Evolutionary conservation across 2,797 vertebrate genomes (phyloP), one percentile per base, ranked within the genome.

Genomic region (Vespertilio murinus): DNA sequence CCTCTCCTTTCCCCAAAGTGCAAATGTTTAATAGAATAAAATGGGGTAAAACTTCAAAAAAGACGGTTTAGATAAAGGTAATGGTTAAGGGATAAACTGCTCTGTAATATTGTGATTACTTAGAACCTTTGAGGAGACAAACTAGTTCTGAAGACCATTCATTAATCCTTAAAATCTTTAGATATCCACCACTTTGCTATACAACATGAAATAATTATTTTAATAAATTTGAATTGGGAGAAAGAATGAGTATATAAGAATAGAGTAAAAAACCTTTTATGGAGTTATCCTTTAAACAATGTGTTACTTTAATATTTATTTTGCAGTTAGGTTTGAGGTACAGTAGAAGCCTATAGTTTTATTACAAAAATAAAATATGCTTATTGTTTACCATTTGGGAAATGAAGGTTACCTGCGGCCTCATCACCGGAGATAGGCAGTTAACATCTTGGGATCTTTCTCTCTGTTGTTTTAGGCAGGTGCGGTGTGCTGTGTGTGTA

Each of bases 21-120:
- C 69, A 88, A 96, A 90, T 84, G 45, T 88, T 86, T 91, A 85
- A 47, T 69, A 59, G 61, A 67, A 8, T 87, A 54, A 90, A 94
- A 88, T 75, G 83, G 73, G 40, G 49, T 78, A 10, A 28, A 91
- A 70, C 30, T 85, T 89, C 45, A 87, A 45, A 84, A 91, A 93
- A 88, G 92, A 82, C 12, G 49, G 18, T 61, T 96, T 95, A 88
- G 59, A 87, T 90, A 78, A 71, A 89, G 70, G 23, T 65, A 38
- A 92, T 64, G 30, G 85, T 79, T 40, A 81, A 93, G 25, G 33
- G 3, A 70, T 79, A 83, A 86, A 52, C 14, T 92, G 38, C 16
- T 78, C 22, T 45, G 9, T 65, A 70, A 47, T 93, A 89, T 2
- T 70, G 35, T 85, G 38, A 77, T 88, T 79, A 45, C 40, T 90